A percentile compares a stretch with the other conserved stretches of the same genome.
Conservation (phyloP, 2,113 vertebrate species). For the Triplophysa siluroides region DNA sequence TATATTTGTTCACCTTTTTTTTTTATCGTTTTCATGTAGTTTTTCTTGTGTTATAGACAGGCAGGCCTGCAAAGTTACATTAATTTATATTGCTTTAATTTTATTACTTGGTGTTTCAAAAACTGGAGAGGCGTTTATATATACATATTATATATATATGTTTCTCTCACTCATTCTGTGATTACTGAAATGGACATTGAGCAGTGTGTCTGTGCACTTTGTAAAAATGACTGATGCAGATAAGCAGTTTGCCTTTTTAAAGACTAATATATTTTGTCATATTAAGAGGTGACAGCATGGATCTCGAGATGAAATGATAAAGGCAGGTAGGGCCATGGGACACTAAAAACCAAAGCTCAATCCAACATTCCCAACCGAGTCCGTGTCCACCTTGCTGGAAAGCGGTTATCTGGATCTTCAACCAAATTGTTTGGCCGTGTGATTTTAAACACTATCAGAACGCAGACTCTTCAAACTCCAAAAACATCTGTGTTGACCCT, state of each 20-base stretch:
- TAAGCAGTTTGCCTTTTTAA: conserved; percentile 59
- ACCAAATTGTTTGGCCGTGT: neutral
- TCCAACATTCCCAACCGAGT: neutral
- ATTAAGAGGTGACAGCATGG: conserved; percentile 35
- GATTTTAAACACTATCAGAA: neutral
- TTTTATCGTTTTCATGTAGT: conserved; percentile 45
- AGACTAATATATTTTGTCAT: conserved; percentile 57
- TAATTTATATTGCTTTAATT: conserved; percentile 70
- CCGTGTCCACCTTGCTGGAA: neutral
- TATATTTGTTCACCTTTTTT: conserved; percentile 49
- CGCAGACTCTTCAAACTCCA: neutral
- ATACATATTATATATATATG: conserved; percentile 33
- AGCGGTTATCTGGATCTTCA: conserved; percentile 12
- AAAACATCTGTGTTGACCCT: conserved; percentile 7
- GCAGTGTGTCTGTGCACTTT: conserved; percentile 73
- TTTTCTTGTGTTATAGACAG: conserved; percentile 68
- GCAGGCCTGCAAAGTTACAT: conserved; percentile 75
- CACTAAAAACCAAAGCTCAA: conserved; percentile 42
- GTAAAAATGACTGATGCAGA: conserved; percentile 64
- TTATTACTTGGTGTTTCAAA: conserved; percentile 23
- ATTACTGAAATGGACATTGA: conserved; percentile 60
- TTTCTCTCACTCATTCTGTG: conserved; percentile 48
- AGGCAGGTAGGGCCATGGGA: conserved; percentile 10
- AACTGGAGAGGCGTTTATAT: conserved; percentile 33
- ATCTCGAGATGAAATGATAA: conserved; percentile 9